Base-by-base conservation (phyloP, 2,888 invertebrate species). In the Eurytoma adleriae region DNA sequence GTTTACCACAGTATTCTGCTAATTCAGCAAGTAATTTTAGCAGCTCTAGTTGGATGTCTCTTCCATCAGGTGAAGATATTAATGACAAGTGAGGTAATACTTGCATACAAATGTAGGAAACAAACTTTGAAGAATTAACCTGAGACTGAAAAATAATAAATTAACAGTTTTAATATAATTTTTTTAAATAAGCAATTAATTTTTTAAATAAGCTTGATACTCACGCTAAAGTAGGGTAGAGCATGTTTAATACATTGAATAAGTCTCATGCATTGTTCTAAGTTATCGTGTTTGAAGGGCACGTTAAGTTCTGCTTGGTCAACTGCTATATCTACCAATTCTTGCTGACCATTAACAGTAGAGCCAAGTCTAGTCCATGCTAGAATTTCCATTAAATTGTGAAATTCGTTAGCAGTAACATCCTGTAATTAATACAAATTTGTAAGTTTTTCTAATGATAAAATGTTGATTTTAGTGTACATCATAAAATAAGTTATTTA, bases 351-450 rank as follows among this genome's bases (percentile, higher is more conserved):
- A 67, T 93, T 93, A 16, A 96, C 93, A 10, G 97, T 96, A 84
- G 95, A 95, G 69, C 96, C 96, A 67, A 96, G 92, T 89, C 95
- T 95, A 13, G 98, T 95, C 91, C 95, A 94, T 48, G 95, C 94
- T 85, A 99, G 92, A 84, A 98, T 93, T 67, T 95, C 95, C 95
- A 99, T 96, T 80, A 98, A 94, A 82, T 95, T 93, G 86, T 96
- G 95, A 91, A 98, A 98, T 91, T 99, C 98, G 85, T 97, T 96
- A 52, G 97, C 96, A 16, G 96, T 96, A 48, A 97, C 96, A 92
- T 97, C 97, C 95, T 96, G 87, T n/a, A 83, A 81, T 52, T 3
- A 71, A 74, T 75, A 16, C 74, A 27, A 56, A 50, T 24, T 20
- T n/a, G 3, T 57, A 40, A 10, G 10, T 40, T 24, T 13, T 67